Evolutionary conservation across 2,888 invertebrate genomes (phyloP).

Genomic region (Amiota communis): DNA sequence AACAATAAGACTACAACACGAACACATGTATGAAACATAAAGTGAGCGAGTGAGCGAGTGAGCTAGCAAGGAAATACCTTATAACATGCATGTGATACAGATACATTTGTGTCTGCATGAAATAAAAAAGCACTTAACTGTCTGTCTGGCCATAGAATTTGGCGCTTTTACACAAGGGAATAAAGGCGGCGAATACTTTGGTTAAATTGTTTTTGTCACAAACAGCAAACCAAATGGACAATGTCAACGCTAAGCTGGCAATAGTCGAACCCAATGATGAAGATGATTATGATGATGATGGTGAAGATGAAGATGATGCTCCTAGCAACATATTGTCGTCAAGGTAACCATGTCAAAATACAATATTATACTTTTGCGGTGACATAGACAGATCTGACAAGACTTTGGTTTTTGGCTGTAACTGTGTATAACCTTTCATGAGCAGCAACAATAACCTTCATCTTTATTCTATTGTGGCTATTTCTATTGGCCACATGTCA

Average conservation of each 20-base stretch:
- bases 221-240: slow-evolving; percentile 6
- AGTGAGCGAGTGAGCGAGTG: slow-evolving; percentile 1
- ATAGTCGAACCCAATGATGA: neutral
- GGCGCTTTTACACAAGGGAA: slow-evolving; percentile 51
- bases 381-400: neutral
- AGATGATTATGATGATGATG: slow-evolving; percentile 11
- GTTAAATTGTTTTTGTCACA: slow-evolving; percentile 51
- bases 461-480: too few relatives aligned
- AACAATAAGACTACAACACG: neutral
- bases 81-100: neutral
- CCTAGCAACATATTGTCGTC: neutral
- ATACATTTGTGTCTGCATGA: slow-evolving; percentile 47
- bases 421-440: neutral
- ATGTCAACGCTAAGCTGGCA: neutral
- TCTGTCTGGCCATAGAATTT: slow-evolving; percentile 20
- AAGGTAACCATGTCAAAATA: slow-evolving; percentile 3
- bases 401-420: slow-evolving; percentile 4
- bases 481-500: too few relatives aligned
- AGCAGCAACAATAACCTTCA: neutral
- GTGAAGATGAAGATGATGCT: neutral
- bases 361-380: neutral
- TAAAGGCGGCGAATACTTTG: slow-evolving; percentile 49
- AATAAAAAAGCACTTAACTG: slow-evolving; percentile 65
- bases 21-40: neutral
- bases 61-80: neutral